Evolutionary conservation across 2,113 vertebrate species (phyloP), one percentile per base, ranked within the genome.

Genomic region (Triplophysa rosa): DNA sequence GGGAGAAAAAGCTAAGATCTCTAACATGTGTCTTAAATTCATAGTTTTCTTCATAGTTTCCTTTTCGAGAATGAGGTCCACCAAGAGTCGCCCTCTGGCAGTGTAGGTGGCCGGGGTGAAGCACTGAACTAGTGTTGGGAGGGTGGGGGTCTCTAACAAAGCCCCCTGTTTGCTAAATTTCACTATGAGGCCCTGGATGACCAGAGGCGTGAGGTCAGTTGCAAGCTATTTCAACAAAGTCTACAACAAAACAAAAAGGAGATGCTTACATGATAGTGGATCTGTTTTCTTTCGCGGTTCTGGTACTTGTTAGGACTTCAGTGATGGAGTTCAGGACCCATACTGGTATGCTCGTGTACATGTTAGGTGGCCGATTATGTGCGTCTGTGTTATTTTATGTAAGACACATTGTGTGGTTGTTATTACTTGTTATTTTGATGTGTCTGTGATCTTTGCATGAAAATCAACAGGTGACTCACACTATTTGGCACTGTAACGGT

Each of bases 401-500:
- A 56, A 71, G 26, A 64, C 26, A 23, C 19, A 52, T 80, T 80
- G 78, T 54, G 62, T 68, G 77, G 17, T 45, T 56, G 45, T 77
- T 64, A 64, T 49, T 82, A 56, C 73, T 63, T 77, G 23, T 73
- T 33, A 73, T 78, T 67, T 58, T 78, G 78, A 80, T 24, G 58
- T 68, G 67, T 14, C 64, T 75, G 21, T 64, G 47, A 58, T 61
- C 75, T 76, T 33, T 29, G 74, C 29, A 49, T 40, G 23, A 58
- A 21, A 82, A 72, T 67, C 56, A 66, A 76, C 77, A 79, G 76
- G 71, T 84, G 81, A 71, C 59, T 78, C 72, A 71, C 74, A 67
- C 52, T 47, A 62, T 83, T 64, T 72, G 74, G 79, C 67, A 66
- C 68, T 37, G 67, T 62, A 16, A 80, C 67, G 11, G 19, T 19